Evolutionary conservation across 2,888 invertebrate genomes (phyloP), one percentile per base, ranked within the genome.

Genomic region (Polyploca ridens): DNA sequence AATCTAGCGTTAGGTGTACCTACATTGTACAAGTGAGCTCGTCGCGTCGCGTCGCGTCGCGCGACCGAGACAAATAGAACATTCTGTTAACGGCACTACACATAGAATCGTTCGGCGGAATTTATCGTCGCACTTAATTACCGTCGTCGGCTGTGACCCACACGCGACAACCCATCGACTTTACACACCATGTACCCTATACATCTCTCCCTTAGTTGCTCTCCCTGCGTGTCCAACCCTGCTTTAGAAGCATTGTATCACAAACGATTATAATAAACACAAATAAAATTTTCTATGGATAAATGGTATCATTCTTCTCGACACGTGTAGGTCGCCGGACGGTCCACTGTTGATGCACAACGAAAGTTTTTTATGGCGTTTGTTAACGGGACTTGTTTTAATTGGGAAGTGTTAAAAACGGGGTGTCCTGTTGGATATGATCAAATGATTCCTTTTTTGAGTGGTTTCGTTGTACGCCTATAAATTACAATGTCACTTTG

Each of bases 81-180:
- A 14, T 35, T 54, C 63, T 58, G 62, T 38, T 19, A 58, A 57
- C 62, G 54, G 54, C 54, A 54, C 54, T 54, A 54, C 19, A 54
- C 54, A 54, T 54, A 54, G 54, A 54, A 49, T 63, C 63, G 59
- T 63, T 62, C 64, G 58, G 58, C 58, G 59, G 33, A 70, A 70
- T 75, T 72, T 73, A 72, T 73, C 66, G 69, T 68, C 58, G 62
- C 70, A 68, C 71, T 75, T 69, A 71, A 75, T 77, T 74, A 73
- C 72, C 63, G 66, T 58, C 62, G 14, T 44, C 57, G 46, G 14
- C 61, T 35, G 59, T 16, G 7, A 16, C 49, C 2, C 44, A 7
- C n/a, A 7, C n/a, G 49, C 49, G n/a, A 4, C 54, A 3, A 0
- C 13, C 13, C 41, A 41, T 3, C 38, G 41, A 41, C 13, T 41